Conservation (phyloP, 2,113 vertebrate species). For the Piprites chloris region DNA sequence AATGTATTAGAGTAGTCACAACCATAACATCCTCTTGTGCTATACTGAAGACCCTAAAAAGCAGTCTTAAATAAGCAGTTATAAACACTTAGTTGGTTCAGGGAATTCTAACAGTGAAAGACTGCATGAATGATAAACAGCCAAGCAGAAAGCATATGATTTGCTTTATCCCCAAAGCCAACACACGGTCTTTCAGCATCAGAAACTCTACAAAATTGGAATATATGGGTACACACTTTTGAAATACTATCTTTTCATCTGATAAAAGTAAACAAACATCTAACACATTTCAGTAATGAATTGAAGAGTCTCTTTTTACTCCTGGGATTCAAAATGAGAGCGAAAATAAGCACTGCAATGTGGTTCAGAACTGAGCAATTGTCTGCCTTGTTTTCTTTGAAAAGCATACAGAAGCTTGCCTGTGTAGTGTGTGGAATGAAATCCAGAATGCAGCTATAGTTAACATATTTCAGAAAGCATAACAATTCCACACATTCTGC, state of each 20-base stretch:
- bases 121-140: not conserved
- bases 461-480: not conserved
- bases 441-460: not conserved
- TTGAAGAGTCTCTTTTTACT: constrained; percentile 9
- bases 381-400: not conserved
- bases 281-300: not conserved
- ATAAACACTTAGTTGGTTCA: not conserved
- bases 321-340: constrained; percentile 4
- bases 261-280: constrained; percentile 14
- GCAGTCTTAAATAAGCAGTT: not conserved
- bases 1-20: not conserved
- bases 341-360: not conserved
- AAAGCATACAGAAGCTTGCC: not conserved
- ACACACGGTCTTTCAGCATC: not conserved
- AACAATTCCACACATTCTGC: not conserved
- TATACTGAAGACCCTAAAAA: not conserved
- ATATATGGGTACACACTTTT: not conserved
- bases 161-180: not conserved
- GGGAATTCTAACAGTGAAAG: not conserved
- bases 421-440: not conserved
- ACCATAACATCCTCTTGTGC: not conserved
- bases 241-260: constrained; percentile 9
- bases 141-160: not conserved
- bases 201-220: not conserved
- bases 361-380: not conserved